phyloP scores from a whole-genome alignment of 2,113 vertebrate species.

The Equus quagga region DNA sequence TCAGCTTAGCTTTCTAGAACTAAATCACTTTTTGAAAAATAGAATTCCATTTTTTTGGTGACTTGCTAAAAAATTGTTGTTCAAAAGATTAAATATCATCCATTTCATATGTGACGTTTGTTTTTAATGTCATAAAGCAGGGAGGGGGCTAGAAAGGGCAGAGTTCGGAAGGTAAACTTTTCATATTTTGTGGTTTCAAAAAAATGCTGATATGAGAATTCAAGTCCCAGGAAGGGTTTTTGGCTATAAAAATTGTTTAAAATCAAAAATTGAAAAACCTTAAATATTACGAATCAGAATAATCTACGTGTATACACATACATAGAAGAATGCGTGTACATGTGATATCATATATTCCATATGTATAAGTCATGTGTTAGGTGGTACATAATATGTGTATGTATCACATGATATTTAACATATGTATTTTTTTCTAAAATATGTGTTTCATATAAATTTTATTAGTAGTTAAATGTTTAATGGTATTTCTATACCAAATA shows the following conservation, averaged over 20 bases:
- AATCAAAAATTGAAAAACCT: conserved; percentile 27
- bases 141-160: conserved; percentile 10
- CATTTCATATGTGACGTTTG: conserved; percentile 43
- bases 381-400: neutral
- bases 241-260: neutral
- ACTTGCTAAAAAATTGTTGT: neutral
- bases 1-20: conserved; percentile 32
- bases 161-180: conserved; percentile 45
- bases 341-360: neutral
- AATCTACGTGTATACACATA: neutral
- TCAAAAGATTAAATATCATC: conserved; percentile 61
- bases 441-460: conserved; percentile 2
- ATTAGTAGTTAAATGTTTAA: neutral
- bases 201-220: conserved; percentile 38
- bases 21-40: conserved; percentile 30
- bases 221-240: conserved; percentile 35
- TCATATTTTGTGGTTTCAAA: conserved; percentile 55
- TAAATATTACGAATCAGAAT: conserved; percentile 14
- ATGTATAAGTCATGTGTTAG: neutral
- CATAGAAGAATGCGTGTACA: neutral
- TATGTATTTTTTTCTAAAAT: neutral
- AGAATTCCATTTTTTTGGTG: conserved; percentile 36
- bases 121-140: conserved; percentile 60
- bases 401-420: neutral
- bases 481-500: neutral